These are phyloP conservation scores for Cataglyphis albicans DNA, from an alignment of 2,888 invertebrate genomes.

Conservation along the genomic window DNA sequence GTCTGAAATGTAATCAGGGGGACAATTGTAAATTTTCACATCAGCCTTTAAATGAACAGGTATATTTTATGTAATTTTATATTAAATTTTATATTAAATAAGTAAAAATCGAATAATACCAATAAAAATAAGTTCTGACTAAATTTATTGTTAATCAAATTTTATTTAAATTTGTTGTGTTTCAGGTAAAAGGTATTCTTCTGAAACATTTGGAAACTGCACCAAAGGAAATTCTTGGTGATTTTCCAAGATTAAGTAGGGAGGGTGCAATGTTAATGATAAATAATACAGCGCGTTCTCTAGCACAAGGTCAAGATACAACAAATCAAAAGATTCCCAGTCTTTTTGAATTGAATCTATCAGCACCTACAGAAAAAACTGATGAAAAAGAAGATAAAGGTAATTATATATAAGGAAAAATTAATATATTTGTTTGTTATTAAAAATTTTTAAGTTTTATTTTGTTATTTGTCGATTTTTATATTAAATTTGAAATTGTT, in stretches of 20 bases:
- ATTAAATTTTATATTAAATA: not conserved
- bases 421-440: not conserved
- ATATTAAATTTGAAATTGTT: constrained; percentile 22
- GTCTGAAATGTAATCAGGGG: constrained; percentile 92
- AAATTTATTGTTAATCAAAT: constrained; percentile 8
- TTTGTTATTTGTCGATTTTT: not conserved
- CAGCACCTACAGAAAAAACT: constrained; percentile 76
- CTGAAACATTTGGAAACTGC: constrained; percentile 94
- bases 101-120: not conserved
- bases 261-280: constrained; percentile 90
- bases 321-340: constrained; percentile 84
- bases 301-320: constrained; percentile 79
- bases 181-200: constrained; percentile 85
- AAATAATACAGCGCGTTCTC: constrained; percentile 82
- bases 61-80: constrained; percentile 84
- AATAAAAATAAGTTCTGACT: not conserved
- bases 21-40: constrained; percentile 98
- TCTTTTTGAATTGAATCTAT: constrained; percentile 85
- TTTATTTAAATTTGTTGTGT: constrained; percentile 31
- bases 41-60: constrained; percentile 93
- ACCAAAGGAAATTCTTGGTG: constrained; percentile 96
- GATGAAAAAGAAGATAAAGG: constrained; percentile 81
- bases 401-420: constrained; percentile 53
- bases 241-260: constrained; percentile 93
- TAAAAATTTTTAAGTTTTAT: not conserved